phyloP scores from a whole-genome alignment of 2,797 vertebrate genomes.

The Spizella passerina region DNA sequence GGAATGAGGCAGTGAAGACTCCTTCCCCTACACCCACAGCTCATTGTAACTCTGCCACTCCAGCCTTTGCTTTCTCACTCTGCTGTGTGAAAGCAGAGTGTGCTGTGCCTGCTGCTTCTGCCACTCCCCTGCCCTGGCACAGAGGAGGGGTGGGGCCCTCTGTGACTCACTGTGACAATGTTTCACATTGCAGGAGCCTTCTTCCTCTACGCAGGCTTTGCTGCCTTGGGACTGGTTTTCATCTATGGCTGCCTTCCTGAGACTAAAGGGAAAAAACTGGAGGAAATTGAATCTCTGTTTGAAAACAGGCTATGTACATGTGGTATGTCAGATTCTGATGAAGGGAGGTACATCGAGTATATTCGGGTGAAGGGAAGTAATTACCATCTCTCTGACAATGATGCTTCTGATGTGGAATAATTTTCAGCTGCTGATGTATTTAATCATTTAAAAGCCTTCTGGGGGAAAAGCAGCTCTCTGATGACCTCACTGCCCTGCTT shows the following conservation, averaged over 20 bases:
- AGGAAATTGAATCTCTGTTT: slow-evolving; percentile 96
- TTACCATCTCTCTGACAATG: slow-evolving; percentile 99
- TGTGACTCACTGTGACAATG: neutral
- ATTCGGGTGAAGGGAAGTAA: slow-evolving; percentile 98
- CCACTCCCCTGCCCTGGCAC: neutral
- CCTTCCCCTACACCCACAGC: neutral
- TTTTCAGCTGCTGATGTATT: slow-evolving; percentile 71
- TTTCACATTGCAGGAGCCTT: slow-evolving; percentile 86
- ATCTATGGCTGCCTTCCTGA: slow-evolving; percentile 95
- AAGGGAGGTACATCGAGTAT: slow-evolving; percentile 96
- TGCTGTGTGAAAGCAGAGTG: no score
- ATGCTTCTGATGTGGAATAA: slow-evolving; percentile 96
- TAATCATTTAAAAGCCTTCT: slow-evolving; percentile 72
- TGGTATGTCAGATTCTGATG: slow-evolving; percentile 90
- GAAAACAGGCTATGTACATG: slow-evolving; percentile 93
- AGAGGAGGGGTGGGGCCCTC: neutral
- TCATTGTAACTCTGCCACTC: neutral
- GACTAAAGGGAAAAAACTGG: slow-evolving; percentile 93
- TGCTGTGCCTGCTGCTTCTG: neutral
- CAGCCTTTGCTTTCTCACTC: neutral
- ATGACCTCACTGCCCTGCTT: slow-evolving; percentile 80
- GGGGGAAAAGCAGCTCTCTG: slow-evolving; percentile 71
- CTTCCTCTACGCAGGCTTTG: slow-evolving; percentile 92
- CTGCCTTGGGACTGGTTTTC: slow-evolving; percentile 89
- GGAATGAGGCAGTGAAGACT: neutral